These are phyloP conservation scores for Macaca nemestrina DNA, from an alignment of 2,113 vertebrate species.

Conservation along the genomic window DNA sequence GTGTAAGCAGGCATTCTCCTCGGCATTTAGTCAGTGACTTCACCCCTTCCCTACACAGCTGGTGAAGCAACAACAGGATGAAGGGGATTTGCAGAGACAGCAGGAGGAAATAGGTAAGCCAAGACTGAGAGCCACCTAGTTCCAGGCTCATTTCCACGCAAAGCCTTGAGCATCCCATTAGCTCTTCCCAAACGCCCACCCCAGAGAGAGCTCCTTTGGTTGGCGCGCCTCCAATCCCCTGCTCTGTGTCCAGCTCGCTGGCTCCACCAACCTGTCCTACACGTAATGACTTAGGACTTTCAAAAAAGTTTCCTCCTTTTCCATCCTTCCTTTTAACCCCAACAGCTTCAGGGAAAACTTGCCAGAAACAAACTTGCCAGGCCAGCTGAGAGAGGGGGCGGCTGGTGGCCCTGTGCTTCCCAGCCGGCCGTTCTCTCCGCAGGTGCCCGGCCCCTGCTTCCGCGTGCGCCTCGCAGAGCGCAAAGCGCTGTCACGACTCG, in stretches of 20 bases:
- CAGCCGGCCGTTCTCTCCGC: neutral
- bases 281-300: neutral
- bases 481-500: conserved; percentile 42
- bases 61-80: neutral
- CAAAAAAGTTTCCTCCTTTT: neutral
- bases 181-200: accelerated
- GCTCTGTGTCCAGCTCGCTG: accelerated
- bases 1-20: too few species aligned
- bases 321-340: neutral
- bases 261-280: neutral
- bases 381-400: neutral
- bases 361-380: neutral
- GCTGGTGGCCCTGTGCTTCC: neutral
- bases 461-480: accelerated
- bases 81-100: accelerated
- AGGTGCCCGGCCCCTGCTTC: neutral
- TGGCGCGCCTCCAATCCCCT: accelerated
- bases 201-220: accelerated
- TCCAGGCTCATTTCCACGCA: accelerated
- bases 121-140: accelerated
- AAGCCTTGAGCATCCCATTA: neutral
- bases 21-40: neutral
- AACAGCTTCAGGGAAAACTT: neutral
- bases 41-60: too few species aligned
- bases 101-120: too few species aligned